These are phyloP conservation scores for Diarsia rubi DNA, from an alignment of 2,888 invertebrate species.

Conservation along the genomic window DNA sequence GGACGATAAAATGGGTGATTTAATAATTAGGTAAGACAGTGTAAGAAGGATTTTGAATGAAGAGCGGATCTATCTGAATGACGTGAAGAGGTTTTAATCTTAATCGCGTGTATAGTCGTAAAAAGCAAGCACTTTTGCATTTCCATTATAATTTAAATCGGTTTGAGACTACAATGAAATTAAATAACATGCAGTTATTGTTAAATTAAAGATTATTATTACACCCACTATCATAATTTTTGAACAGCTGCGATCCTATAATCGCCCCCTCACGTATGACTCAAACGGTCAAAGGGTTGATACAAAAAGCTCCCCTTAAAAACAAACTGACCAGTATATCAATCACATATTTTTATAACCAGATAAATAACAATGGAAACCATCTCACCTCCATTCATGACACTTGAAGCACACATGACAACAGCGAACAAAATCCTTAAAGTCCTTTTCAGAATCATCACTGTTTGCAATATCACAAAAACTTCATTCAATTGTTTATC, in stretches of 20 bases:
- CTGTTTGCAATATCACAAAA: constrained; percentile 63
- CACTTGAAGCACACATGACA: constrained; percentile 76
- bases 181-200: neutral
- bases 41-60: neutral
- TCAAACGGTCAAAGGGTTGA: constrained; percentile 54
- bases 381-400: constrained; percentile 83
- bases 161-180: neutral
- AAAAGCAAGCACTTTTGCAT: neutral
- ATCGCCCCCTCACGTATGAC: constrained; percentile 27
- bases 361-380: constrained; percentile 23
- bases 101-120: neutral
- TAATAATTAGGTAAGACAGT: neutral
- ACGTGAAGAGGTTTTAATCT: neutral
- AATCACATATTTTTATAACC: constrained; percentile 27
- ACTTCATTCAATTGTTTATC: constrained; percentile 64
- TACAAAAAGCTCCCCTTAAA: constrained; percentile 51
- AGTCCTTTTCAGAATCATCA: constrained; percentile 82
- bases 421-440: constrained; percentile 77
- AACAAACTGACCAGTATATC: constrained; percentile 45
- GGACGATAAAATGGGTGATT: neutral
- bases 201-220: neutral
- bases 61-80: neutral
- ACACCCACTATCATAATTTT: constrained; percentile 1
- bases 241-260: constrained; percentile 39
- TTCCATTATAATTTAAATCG: neutral